Conservation (phyloP, 2,113 vertebrate species). For the Crypturellus undulatus region DNA sequence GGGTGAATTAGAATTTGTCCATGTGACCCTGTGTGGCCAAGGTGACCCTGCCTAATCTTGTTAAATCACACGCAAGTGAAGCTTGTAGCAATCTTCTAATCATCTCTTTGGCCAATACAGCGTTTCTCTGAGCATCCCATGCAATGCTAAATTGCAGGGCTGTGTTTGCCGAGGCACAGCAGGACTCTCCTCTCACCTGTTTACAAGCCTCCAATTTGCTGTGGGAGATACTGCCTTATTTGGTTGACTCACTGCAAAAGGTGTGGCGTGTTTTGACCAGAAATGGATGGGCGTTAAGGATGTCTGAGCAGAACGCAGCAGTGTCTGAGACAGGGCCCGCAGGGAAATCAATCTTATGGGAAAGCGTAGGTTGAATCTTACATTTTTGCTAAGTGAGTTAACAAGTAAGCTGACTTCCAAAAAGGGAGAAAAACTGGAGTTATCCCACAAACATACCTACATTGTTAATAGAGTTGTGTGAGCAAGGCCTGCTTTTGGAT, state of each 20-base stretch:
- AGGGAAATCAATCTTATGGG: slow-evolving; percentile 4
- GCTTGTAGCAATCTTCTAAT: neutral
- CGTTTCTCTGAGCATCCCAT: neutral
- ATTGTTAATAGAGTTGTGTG: neutral
- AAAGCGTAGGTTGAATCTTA: slow-evolving; percentile 26
- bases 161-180: neutral
- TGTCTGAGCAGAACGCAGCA: neutral
- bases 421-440: slow-evolving; percentile 19
- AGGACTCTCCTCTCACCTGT: neutral
- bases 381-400: slow-evolving; percentile 27
- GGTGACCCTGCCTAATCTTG: neutral
- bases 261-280: slow-evolving; percentile 47
- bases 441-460: neutral
- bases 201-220: neutral
- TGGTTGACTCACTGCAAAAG: slow-evolving; percentile 49
- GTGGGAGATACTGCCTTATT: neutral
- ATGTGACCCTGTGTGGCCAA: neutral
- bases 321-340: neutral
- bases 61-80: neutral
- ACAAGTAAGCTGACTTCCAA: slow-evolving; percentile 12
- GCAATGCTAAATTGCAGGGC: neutral
- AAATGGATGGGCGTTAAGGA: neutral
- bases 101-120: neutral
- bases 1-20: slow-evolving; percentile 8
- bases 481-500: neutral